Conservation (phyloP, 2,797 vertebrate genomes). For the Lerista edwardsae region DNA sequence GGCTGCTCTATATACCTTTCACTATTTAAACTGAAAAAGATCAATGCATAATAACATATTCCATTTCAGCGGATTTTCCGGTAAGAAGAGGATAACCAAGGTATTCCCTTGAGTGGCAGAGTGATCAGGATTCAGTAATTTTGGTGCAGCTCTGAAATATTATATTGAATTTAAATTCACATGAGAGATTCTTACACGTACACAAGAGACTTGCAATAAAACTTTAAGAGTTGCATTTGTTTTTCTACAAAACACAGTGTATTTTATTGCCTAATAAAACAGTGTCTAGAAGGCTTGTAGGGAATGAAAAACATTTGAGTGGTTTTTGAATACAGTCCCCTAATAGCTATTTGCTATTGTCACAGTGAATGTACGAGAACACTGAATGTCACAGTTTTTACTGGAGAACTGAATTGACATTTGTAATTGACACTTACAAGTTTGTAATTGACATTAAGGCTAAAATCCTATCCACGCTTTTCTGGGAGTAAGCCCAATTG, state of each 20-base stretch:
- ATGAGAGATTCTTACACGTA: background rate
- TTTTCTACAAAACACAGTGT: background rate
- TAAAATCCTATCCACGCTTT: too few species aligned
- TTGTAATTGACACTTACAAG: too few species aligned
- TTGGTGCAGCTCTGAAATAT: background rate
- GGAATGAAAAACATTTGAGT: conserved; percentile 32
- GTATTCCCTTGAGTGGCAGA: background rate
- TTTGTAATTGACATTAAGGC: background rate
- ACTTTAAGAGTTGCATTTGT: conserved; percentile 29
- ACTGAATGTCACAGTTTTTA: background rate
- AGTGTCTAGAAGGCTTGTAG: accelerated
- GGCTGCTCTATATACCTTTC: background rate
- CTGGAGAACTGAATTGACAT: conserved; percentile 11
- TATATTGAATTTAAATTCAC: conserved; percentile 27
- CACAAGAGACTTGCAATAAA: background rate
- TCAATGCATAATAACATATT: background rate
- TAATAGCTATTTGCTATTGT: accelerated
- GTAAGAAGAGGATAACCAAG: background rate
- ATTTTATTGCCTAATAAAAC: background rate
- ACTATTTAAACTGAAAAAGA: background rate
- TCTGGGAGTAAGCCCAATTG: too few species aligned
- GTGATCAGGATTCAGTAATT: conserved; percentile 7
- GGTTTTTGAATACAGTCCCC: conserved; percentile 31
- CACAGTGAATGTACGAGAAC: background rate
- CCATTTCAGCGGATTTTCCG: background rate